phyloP scores from a whole-genome alignment of 92 coral and sea anemone genomes.

The Paragorgia papillata region DNA sequence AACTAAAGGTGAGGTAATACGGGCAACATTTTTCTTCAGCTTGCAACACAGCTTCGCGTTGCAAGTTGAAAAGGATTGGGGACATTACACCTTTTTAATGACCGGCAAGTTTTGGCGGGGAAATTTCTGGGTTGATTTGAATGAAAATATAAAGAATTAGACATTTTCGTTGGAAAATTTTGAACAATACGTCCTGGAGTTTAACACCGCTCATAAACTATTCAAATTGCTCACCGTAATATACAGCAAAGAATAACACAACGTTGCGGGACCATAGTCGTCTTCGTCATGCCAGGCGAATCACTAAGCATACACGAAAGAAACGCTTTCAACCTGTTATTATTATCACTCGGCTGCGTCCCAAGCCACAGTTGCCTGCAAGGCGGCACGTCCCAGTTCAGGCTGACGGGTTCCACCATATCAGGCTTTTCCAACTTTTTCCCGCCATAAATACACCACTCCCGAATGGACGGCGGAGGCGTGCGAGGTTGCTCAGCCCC shows the following conservation, averaged over 20 bases:
- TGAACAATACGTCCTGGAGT: too few relatives aligned
- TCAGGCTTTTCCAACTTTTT: slow-evolving; percentile 79
- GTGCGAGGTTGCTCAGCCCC: slow-evolving; percentile 50
- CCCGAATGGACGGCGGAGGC: slow-evolving; percentile 81
- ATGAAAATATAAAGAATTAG: too few relatives aligned
- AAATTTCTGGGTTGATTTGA: too few relatives aligned
- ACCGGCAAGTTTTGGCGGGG: too few relatives aligned
- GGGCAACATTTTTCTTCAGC: too few relatives aligned
- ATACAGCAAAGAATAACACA: slow-evolving; percentile 89
- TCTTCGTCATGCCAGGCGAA: slow-evolving; percentile 88
- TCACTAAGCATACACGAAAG: slow-evolving; percentile 91
- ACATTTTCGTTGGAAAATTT: too few relatives aligned
- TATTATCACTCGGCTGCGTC: slow-evolving; percentile 72
- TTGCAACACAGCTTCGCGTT: too few relatives aligned
- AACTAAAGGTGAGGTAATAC: too few relatives aligned
- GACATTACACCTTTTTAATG: too few relatives aligned
- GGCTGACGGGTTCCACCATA: slow-evolving; percentile 73
- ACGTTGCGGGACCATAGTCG: slow-evolving; percentile 91
- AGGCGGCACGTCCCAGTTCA: slow-evolving; percentile 89
- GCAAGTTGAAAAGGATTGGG: too few relatives aligned
- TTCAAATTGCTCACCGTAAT: slow-evolving; percentile 65
- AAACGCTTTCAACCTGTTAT: slow-evolving; percentile 89
- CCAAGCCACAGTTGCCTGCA: slow-evolving; percentile 90
- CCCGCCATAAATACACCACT: slow-evolving; percentile 96
- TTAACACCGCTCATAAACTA: background rate